Percentiles rank a stretch among this genome's conserved stretches.
Evolutionary conservation across 2,888 invertebrate species (phyloP).

Genomic region (Sesamia inferens): DNA sequence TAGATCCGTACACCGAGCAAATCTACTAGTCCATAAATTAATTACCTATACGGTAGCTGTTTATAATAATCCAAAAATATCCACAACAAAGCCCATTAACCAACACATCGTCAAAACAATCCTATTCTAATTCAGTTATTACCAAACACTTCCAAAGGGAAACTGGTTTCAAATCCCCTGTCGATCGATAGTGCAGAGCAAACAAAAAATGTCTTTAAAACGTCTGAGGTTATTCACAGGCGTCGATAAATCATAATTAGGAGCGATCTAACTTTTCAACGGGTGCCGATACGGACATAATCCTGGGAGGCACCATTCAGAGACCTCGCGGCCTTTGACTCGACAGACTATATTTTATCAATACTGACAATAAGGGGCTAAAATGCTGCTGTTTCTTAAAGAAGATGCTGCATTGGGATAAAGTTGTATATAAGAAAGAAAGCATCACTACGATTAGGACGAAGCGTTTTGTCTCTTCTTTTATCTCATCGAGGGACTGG

Average conservation of each 20-base stretch:
- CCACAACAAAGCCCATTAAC: not conserved
- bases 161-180: slow-evolving; percentile 49
- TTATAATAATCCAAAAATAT: slow-evolving; percentile 11
- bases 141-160: slow-evolving; percentile 24
- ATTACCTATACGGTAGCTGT: not conserved
- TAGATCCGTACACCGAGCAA: too few relatives aligned
- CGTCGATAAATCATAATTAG: slow-evolving; percentile 87
- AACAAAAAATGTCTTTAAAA: slow-evolving; percentile 41
- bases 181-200: slow-evolving; percentile 42
- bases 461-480: too few relatives aligned
- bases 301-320: slow-evolving; percentile 68
- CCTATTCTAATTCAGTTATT: slow-evolving; percentile 42
- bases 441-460: too few relatives aligned
- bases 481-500: too few relatives aligned
- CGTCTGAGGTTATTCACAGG: slow-evolving; percentile 39
- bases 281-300: slow-evolving; percentile 84
- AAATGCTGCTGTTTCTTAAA: slow-evolving; percentile 59
- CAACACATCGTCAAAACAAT: slow-evolving; percentile 21
- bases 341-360: slow-evolving; percentile 72
- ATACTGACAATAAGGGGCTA: slow-evolving; percentile 69
- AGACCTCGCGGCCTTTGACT: slow-evolving; percentile 74
- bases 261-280: slow-evolving; percentile 80
- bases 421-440: not conserved
- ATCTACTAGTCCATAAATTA: slow-evolving; percentile 20
- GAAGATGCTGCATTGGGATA: not conserved